Base-by-base conservation (phyloP, 2,797 vertebrate genomes). In the Chelonia mydas region DNA sequence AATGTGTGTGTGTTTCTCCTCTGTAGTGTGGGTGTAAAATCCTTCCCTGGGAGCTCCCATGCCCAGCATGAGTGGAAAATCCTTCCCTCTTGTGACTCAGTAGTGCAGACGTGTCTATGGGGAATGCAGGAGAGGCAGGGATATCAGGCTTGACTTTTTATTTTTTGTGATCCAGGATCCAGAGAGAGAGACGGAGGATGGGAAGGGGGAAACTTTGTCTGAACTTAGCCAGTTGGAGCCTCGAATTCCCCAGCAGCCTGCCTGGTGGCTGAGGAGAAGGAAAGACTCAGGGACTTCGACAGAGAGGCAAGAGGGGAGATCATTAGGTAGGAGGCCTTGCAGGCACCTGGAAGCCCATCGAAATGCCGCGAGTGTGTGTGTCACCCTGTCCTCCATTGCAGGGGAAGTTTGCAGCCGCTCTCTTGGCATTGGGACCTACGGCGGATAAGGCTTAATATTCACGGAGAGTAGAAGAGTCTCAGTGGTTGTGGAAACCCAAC, bases 61-160 rank as follows among this genome's bases (percentile, higher is more conserved):
- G 12, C 31, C 31, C 28, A 33, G 59, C 31, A 7, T 25, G 83
- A 4, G 7, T 1, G 0, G 2, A 47, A 5, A 55, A 81, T 23
- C 7, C 6, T 0, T 27, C 85, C 41, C 33, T 2, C 0, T 13
- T 0, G 0, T 47, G 51, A 13, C 53, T 79, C 0, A 3, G n/a
- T 61, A 65, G 50, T 50, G 61, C 11, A 23, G 3, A n/a, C n/a
- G 28, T 50, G 51, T 11, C 79, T 55, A 45, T 55, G 17, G 61
- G 55, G 11, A 23, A 6, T 81, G 86, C 82, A 57, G 49, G 47
- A 11, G 17, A 61, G 41, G 84, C 41, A 31, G 51, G 23, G 27
- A 2, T 54, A 50, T 79, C 5, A 59, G 83, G 27, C 74, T 97
- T 11, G 6, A 45, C 83, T 87, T 80, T 2, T 87, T 90, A 79